phyloP scores from a whole-genome alignment of 2,888 invertebrate genomes.

The Priocnemis perturbator region DNA sequence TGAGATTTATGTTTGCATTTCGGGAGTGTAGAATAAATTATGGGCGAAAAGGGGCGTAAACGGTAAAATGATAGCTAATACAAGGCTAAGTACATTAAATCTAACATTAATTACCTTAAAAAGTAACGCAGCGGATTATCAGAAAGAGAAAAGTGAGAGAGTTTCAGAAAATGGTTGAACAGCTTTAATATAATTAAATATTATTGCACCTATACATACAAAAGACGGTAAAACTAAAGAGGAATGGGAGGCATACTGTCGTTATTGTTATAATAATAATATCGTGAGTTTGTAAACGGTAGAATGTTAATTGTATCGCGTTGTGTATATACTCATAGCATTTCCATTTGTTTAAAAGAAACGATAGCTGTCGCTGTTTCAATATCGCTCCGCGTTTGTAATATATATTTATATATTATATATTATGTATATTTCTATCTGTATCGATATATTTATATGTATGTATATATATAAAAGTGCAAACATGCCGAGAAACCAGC shows the following conservation, averaged over 20 bases:
- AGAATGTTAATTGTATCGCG: background rate
- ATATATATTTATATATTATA: conserved; percentile 3
- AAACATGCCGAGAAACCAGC: conserved; percentile 32
- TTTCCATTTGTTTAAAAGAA: no score
- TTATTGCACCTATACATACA: conserved; percentile 42
- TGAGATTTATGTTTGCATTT: no score
- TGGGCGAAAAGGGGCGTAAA: no score
- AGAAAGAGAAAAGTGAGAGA: no score
- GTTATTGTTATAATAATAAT: conserved; percentile 14
- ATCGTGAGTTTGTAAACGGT: conserved; percentile 13
- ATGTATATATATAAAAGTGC: conserved; percentile 42
- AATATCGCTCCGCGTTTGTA: conserved; percentile 11
- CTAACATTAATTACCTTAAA: no score
- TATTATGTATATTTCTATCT: background rate
- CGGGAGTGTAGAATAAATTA: no score
- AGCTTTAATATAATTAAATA: conserved; percentile 59
- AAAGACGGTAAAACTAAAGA: conserved; percentile 8
- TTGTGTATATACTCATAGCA: conserved; percentile 6
- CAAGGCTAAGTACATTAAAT: no score
- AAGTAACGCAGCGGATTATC: no score
- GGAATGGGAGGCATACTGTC: conserved; percentile 10
- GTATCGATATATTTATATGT: background rate
- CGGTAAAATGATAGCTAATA: no score
- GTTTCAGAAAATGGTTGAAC: conserved; percentile 26
- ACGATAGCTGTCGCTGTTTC: background rate